Percentiles rank a stretch among this genome's conserved stretches.
These are phyloP conservation scores for Archivesica marissinica DNA, from an alignment of 1,140 invertebrate genomes.

Conservation along the genomic window DNA sequence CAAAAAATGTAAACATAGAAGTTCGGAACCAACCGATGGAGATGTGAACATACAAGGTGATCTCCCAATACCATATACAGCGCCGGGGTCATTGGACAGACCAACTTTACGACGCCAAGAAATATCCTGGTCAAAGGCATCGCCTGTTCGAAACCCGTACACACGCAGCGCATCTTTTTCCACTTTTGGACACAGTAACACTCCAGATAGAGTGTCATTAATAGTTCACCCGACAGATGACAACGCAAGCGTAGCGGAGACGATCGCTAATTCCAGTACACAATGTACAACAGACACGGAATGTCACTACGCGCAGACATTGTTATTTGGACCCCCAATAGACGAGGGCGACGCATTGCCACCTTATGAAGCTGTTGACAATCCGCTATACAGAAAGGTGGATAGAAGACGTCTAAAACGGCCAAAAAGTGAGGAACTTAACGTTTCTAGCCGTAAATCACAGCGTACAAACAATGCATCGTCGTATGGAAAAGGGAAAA, in stretches of 20 bases:
- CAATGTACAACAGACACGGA: not conserved
- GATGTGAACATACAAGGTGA: not conserved
- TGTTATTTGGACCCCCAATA: constrained; percentile 49
- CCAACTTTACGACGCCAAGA: not conserved
- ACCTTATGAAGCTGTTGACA: constrained; percentile 36
- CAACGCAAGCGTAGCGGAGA: constrained; percentile 29
- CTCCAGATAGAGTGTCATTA: constrained; percentile 4
- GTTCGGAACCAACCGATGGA: not conserved
- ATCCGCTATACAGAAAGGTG: not conserved
- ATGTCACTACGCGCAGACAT: constrained; percentile 21
- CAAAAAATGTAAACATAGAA: not conserved
- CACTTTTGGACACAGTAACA: constrained; percentile 28
- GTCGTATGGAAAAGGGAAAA: not conserved
- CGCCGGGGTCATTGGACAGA: not conserved
- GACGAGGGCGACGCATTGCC: constrained; percentile 54
- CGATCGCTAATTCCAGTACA: not conserved
- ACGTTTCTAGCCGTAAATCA: not conserved
- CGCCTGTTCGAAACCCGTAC: constrained; percentile 6
- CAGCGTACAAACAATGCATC: not conserved
- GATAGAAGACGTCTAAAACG: not conserved
- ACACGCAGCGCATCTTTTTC: constrained; percentile 23
- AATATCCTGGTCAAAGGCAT: not conserved
- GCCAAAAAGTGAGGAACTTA: constrained; percentile 24
- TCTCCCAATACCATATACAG: constrained; percentile 6
- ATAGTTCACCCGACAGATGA: constrained; percentile 42